Percentiles rank a stretch among this genome's conserved stretches.
Conservation (phyloP, 2,113 vertebrate genomes). For the Embiotoca jacksoni region DNA sequence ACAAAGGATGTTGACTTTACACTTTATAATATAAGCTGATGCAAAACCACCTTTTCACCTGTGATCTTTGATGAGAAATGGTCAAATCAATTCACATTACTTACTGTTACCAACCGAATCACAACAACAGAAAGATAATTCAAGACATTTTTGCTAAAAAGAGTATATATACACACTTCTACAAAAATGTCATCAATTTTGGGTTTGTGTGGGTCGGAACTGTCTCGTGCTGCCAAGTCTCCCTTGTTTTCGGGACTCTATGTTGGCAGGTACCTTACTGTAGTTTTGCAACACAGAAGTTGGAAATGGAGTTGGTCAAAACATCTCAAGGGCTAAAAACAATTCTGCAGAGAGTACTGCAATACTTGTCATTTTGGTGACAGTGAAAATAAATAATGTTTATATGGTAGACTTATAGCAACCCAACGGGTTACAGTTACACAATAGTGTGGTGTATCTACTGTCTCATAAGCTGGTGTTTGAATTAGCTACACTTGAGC, state of each 20-base stretch:
- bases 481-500: not conserved
- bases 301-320: slow-evolving; percentile 20
- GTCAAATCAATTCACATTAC: too few relatives aligned
- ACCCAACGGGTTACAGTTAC: not conserved
- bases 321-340: slow-evolving; percentile 5
- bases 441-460: not conserved
- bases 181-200: too few relatives aligned
- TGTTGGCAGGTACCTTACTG: slow-evolving; percentile 26
- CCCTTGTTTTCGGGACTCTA: slow-evolving; percentile 12
- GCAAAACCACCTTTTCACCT: too few relatives aligned
- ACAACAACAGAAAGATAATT: too few relatives aligned
- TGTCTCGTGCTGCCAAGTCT: slow-evolving; percentile 21
- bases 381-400: not conserved
- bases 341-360: slow-evolving; percentile 11
- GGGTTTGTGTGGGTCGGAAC: not conserved
- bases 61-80: too few relatives aligned
- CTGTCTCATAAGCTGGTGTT: not conserved
- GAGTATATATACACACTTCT: too few relatives aligned
- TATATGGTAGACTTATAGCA: not conserved
- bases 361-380: slow-evolving; percentile 6
- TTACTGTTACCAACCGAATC: too few relatives aligned
- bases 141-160: too few relatives aligned
- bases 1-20: too few relatives aligned
- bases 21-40: too few relatives aligned
- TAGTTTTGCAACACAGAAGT: slow-evolving; percentile 10